phyloP scores from a whole-genome alignment of 37 sponge, comb jelly and placozoan genomes.

The Diacarnus erythraeanus region DNA sequence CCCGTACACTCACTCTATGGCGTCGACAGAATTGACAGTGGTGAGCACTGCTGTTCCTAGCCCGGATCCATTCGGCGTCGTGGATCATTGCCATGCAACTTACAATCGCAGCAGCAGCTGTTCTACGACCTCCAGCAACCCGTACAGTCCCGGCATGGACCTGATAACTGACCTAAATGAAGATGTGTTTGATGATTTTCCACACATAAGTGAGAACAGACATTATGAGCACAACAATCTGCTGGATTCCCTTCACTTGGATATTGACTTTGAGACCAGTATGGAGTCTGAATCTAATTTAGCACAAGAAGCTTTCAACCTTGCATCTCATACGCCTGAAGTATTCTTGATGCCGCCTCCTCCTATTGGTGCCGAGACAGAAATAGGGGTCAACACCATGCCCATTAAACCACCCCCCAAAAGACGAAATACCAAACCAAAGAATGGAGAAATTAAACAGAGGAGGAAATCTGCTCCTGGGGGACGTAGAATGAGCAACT shows the following conservation, averaged over 20 bases:
- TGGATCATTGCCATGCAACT: slow-evolving; percentile 18
- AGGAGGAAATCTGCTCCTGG: background rate
- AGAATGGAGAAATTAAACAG: slow-evolving; percentile 3
- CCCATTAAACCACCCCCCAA: slow-evolving; percentile 1
- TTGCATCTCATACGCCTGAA: slow-evolving; percentile 23
- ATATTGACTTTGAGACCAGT: slow-evolving; percentile 31
- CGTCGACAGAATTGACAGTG: background rate
- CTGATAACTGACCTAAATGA: slow-evolving; percentile 22
- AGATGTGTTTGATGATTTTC: slow-evolving; percentile 37
- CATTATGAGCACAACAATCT: slow-evolving; percentile 27
- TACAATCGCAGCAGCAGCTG: slow-evolving; percentile 18
- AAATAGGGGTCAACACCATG: slow-evolving; percentile 3
- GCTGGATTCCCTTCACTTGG: slow-evolving; percentile 46
- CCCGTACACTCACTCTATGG: background rate
- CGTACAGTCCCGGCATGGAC: slow-evolving; percentile 33
- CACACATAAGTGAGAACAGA: slow-evolving; percentile 27
- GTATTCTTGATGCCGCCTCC: slow-evolving; percentile 14
- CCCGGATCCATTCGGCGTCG: slow-evolving; percentile 20
- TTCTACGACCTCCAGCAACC: background rate
- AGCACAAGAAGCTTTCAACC: slow-evolving; percentile 1
- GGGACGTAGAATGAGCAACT: background rate
- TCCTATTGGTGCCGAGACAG: slow-evolving; percentile 30
- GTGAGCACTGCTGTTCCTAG: background rate
- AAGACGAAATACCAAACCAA: background rate
- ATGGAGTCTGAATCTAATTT: slow-evolving; percentile 28